Base-by-base conservation (phyloP, 2,888 invertebrate genomes). In the Proisotoma minuta region DNA sequence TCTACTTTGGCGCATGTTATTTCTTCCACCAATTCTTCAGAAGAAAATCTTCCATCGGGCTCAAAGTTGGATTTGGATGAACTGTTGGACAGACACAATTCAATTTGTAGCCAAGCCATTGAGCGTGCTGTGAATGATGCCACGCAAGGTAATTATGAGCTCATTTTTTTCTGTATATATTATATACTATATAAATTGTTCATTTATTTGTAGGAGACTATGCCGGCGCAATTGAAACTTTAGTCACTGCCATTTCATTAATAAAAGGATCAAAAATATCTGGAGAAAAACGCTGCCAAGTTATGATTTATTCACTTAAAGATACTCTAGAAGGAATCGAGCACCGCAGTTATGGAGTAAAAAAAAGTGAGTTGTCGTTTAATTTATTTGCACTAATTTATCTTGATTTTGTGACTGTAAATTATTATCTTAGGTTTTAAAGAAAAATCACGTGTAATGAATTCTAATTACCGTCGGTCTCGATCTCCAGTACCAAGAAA, bases 191-290 rank as follows among this genome's bases (percentile, higher is more conserved):
- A 43, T n/a, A 43, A 43, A 15, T 34, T 15, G 8, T 52, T 24
- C 40, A 58, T 27, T 50, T 57, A 48, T n/a, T 68, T 68, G 50
- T 75, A 81, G 83, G 97, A 10, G 98, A 99, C 80, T 96, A 92
- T 80, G 92, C 93, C 2, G 93, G 93, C 78, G 98, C 99, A 51
- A 95, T 98, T 68, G 98, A 99, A 81, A 99, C 98, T 2, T 82
- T 99, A 69, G 95, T 96, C 63, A 99, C 98, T 0, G 98, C 99
- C 5, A 97, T 99, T 75, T 95, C 96, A 8, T 83, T 99, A 60
- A 98, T 99, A 74, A 96, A 96, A 78, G 96, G 97, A 82, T 97
- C 97, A 60, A 92, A 93, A 81, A 90, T 94, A 52, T 89, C 93
- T 0, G 87, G 88, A 74, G 98, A 99, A 79, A 98, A 98, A 77